Evolutionary conservation across 2,797 vertebrate genomes (phyloP), one percentile per base, ranked within the genome.

Genomic region (Balearica regulorum): DNA sequence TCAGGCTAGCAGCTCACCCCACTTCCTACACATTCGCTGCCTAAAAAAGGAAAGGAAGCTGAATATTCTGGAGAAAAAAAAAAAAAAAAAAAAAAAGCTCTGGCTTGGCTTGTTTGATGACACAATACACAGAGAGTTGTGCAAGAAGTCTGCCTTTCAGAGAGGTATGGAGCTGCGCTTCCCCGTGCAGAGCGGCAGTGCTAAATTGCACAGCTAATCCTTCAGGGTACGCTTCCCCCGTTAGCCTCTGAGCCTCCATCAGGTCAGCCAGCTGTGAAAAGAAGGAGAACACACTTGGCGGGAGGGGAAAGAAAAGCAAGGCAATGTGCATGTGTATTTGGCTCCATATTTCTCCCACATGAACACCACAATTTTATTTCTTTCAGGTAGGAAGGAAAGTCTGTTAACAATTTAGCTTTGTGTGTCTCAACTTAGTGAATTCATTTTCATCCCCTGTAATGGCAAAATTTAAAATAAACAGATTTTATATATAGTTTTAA

Each of bases 321-420:
- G 88, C 87, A 88, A 89, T 83, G 41, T 88, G 79, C 31, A 44
- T 46, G 75, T 95, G 46, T 95, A 86, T 95, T 90, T 93, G 86
- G 60, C 44, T 93, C 49, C 31, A 7, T 64, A 73, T 58, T 41
- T 92, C 24, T 83, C 76, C 70, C 35, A 21, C 29, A 48, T 73
- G 92, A 91, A 66, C 83, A 82, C 62, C 55, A 83, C 46, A 70
- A 44, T 92, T 89, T 91, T 95, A 92, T 94, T 96, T 96, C 71
- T 95, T 96, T 92, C 87, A 97, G 96, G 96, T 97, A 97, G 86
- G 89, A 96, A 94, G 44, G 41, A 95, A 97, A 97, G 95, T 96
- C 79, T 97, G 84, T 78, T 96, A 97, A 94, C 41, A 96, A 93
- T 97, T 97, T 96, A 85, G 21, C 71, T 58, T 92, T 48, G 15